phyloP scores from a whole-genome alignment of 37 sponge, comb jelly and placozoan species.

The Axinella damicornis region DNA sequence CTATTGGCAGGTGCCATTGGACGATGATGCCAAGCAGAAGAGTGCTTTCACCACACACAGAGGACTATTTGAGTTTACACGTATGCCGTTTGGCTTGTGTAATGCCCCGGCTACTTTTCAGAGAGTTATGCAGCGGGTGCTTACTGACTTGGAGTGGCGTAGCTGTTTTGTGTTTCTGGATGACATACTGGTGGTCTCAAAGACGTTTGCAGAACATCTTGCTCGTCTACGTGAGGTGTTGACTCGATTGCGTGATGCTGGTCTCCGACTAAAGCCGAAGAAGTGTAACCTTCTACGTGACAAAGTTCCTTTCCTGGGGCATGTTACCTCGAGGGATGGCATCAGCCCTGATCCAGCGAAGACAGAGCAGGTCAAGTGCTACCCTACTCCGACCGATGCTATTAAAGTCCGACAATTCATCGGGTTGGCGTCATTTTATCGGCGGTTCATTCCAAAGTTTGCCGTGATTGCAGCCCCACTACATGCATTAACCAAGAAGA shows the following conservation, averaged over 20 bases:
- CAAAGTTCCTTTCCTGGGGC: constrained; percentile 42
- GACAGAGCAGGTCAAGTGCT: not conserved
- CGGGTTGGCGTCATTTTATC: constrained; percentile 22
- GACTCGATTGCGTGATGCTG: not conserved
- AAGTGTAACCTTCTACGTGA: constrained; percentile 19
- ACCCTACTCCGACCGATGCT: too few species aligned
- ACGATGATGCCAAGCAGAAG: constrained; percentile 13
- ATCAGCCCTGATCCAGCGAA: constrained; percentile 56
- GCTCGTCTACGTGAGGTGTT: constrained; percentile 36
- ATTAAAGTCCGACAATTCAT: constrained; percentile 18
- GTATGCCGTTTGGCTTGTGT: constrained; percentile 66
- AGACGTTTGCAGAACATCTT: constrained; percentile 43
- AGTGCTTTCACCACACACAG: constrained; percentile 39
- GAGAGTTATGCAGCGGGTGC: not conserved
- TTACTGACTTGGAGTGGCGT: not conserved
- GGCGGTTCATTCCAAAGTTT: too few species aligned
- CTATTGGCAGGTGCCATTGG: constrained; percentile 66
- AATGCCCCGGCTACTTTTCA: constrained; percentile 58
- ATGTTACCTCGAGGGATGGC: constrained; percentile 40
- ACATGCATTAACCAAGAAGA: too few species aligned
- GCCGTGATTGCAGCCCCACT: not conserved
- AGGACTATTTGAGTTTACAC: constrained; percentile 40
- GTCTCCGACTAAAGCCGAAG: constrained; percentile 19
- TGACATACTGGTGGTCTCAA: not conserved
- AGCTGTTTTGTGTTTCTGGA: not conserved